Conservation (phyloP, 1,140 invertebrate genomes). For the Drosophila obscura region DNA sequence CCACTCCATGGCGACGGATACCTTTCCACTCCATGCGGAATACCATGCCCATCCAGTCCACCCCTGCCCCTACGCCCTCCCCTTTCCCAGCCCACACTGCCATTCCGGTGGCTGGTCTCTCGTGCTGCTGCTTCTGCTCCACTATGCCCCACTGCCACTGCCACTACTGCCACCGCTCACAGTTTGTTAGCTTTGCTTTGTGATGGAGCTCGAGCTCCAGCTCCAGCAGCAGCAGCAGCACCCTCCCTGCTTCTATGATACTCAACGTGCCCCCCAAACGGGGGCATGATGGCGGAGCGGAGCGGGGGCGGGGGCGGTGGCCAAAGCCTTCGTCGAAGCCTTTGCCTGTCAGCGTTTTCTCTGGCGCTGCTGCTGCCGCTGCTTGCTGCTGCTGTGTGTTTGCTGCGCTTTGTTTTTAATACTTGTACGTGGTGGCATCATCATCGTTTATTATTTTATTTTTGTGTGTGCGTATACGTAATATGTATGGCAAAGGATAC, state of each 20-base stretch:
- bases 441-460: constrained; percentile 75
- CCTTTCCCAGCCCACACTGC: too few species aligned
- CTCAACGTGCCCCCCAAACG: constrained; percentile 14
- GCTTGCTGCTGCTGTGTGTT: constrained; percentile 1
- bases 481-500: constrained; percentile 13
- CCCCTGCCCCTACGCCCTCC: too few species aligned
- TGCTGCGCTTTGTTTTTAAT: constrained; percentile 77
- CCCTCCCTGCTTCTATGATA: constrained; percentile 39
- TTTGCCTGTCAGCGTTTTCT: constrained; percentile 73
- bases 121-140: constrained; percentile 4
- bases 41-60: too few species aligned
- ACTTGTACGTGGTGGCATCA: constrained; percentile 62
- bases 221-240: constrained; percentile 2
- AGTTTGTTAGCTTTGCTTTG: constrained; percentile 78
- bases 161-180: constrained; percentile 14
- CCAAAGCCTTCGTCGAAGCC: constrained; percentile 37
- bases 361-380: neutral
- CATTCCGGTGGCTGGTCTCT: constrained; percentile 62
- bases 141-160: too few species aligned
- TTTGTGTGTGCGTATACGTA: constrained; percentile 72
- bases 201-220: constrained; percentile 42
- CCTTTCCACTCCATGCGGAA: too few species aligned
- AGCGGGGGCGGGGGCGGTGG: neutral
- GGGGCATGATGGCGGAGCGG: too few species aligned
- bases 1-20: too few species aligned